Evolutionary conservation across 1,140 invertebrate species (phyloP), one percentile per base, ranked within the genome.

Genomic region (Drosophila varians): DNA sequence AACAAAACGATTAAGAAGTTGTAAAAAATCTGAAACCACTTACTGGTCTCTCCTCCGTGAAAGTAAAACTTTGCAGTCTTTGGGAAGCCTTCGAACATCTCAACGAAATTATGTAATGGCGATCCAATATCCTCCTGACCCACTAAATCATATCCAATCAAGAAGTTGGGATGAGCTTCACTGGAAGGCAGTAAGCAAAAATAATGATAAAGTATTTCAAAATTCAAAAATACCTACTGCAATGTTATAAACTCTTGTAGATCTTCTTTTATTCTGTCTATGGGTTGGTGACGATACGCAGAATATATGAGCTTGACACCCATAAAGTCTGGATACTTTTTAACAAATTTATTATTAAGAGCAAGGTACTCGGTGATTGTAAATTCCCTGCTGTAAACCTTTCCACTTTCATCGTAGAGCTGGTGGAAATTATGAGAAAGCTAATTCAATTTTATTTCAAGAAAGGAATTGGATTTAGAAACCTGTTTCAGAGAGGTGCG

Each of bases 1-100:
- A n/a, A 2, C 3, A 0, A 11, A n/a, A n/a, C n/a, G n/a, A n/a
- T n/a, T n/a, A n/a, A n/a, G n/a, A n/a, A n/a, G n/a, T n/a, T n/a
- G n/a, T n/a, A n/a, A n/a, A n/a, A n/a, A n/a, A n/a, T 12, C 12
- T 3, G 2, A 38, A 38, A 5, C 2, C 11, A 91, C 93, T 93
- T 92, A 92, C 95, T 93, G n/a, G 95, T 96, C 91, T 96, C 96
- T 16, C 95, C 96, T 0, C 95, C 94, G 76, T 96, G 96, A 60
- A 96, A 95, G 75, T 96, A 96, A 54, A 94, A 94, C 1, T 93
- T 92, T 0, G 95, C 79, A 4, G 91, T 55, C 3, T 60, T 66
- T 36, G 83, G 91, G 0, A 90, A 74, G 3, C 91, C 89, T 18
- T 92, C 68, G 0, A 95, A 72, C 18, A 90, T 77, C 4, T 92